A percentile compares a stretch with the other conserved stretches of the same genome.
Conservation (phyloP, 2,888 invertebrate species). For the Tenthredo notha region DNA sequence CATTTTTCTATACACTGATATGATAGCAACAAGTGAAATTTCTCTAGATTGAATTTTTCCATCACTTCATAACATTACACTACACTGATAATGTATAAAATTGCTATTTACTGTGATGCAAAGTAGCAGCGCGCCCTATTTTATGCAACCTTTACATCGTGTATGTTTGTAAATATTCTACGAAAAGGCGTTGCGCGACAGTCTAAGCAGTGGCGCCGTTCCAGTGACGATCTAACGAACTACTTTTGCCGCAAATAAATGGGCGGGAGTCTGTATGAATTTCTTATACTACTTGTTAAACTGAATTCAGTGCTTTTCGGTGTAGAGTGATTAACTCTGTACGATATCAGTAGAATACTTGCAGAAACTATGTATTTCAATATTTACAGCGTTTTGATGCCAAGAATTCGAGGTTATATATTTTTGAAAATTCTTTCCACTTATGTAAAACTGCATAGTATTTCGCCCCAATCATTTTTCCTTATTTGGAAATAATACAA, state of each 20-base stretch:
- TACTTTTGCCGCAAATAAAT: background rate
- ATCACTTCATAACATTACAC: too few species aligned
- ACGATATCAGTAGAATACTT: background rate
- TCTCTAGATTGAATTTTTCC: too few species aligned
- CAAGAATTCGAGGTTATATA: background rate
- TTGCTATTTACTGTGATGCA: background rate
- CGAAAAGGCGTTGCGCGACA: background rate
- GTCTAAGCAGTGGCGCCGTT: background rate
- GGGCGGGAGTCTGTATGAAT: background rate
- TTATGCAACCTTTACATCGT: background rate
- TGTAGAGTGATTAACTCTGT: background rate
- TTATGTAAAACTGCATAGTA: too few species aligned
- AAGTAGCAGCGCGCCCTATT: background rate
- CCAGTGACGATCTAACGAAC: background rate
- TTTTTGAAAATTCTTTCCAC: too few species aligned
- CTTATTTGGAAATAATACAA: background rate
- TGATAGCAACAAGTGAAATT: too few species aligned
- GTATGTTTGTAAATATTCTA: background rate
- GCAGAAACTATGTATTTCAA: background rate
- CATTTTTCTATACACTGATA: too few species aligned
- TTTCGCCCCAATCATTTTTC: background rate
- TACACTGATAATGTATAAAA: too few species aligned
- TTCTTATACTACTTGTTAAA: background rate
- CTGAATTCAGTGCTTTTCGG: background rate
- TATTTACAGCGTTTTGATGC: background rate